Percentiles rank a stretch among this genome's conserved stretches.
phyloP scores from a whole-genome alignment of 2,797 vertebrate genomes.

The Trachops cirrhosus region DNA sequence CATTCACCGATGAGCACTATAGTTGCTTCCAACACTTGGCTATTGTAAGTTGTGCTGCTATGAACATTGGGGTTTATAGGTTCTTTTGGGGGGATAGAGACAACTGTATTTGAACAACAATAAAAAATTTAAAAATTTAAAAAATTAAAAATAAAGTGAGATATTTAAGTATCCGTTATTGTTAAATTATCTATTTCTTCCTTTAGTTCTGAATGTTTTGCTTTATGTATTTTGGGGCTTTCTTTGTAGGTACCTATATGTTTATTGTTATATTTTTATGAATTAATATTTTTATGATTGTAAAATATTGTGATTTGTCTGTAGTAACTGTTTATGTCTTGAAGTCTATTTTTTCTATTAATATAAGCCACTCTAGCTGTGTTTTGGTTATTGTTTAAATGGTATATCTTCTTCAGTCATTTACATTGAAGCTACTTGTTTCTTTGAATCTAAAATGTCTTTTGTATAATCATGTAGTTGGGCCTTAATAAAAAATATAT shows the following conservation, averaged over 20 bases:
- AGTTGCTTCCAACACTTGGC: too few species aligned
- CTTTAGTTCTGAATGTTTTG: not conserved
- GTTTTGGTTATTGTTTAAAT: not conserved
- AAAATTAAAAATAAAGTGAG: not conserved
- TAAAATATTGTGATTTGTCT: too few species aligned
- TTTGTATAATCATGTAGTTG: not conserved
- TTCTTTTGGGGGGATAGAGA: too few species aligned
- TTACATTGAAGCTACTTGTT: not conserved
- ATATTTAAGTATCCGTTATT: not conserved
- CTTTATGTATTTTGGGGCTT: not conserved
- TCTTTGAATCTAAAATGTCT: not conserved
- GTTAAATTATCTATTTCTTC: not conserved
- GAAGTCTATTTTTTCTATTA: not conserved
- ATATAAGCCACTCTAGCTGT: not conserved
- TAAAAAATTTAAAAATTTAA: too few species aligned
- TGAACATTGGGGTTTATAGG: too few species aligned
- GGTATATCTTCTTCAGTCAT: not conserved
- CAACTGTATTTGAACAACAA: too few species aligned
- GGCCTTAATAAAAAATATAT: not conserved
- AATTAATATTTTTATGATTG: not conserved
- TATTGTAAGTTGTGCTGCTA: too few species aligned
- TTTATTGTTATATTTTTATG: not conserved
- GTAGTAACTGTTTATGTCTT: not conserved
- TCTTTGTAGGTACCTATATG: not conserved
- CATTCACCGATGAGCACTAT: too few species aligned